Evolutionary conservation across 2,888 invertebrate species (phyloP).

Genomic region (Ariolimax columbianus): DNA sequence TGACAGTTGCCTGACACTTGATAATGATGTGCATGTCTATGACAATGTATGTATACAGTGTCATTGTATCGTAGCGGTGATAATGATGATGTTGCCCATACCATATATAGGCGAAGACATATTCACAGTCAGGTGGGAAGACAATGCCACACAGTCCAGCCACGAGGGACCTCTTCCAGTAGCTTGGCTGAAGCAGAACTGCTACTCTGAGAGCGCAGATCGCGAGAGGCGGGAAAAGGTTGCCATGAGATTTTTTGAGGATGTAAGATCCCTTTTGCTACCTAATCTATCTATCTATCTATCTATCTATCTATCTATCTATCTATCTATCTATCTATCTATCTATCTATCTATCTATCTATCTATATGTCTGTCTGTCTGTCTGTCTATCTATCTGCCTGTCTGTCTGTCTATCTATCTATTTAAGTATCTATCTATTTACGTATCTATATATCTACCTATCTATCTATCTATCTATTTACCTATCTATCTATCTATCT

Average conservation of each 20-base stretch:
- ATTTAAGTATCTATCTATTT: no score
- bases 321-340: constrained; percentile 1
- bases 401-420: no score
- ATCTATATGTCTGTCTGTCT: no score
- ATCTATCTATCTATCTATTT: no score
- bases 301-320: constrained; percentile 1
- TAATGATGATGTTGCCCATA: no score
- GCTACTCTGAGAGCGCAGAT: constrained; percentile 23
- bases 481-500: no score
- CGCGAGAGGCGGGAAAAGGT: neutral
- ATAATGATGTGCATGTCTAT: neutral
- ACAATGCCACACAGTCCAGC: neutral
- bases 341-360: constrained; percentile 1
- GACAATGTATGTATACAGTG: no score
- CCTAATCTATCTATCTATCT: neutral
- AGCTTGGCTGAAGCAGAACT: constrained; percentile 15
- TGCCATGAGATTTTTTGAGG: constrained; percentile 22
- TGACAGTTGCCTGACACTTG: no score
- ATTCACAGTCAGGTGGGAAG: constrained; percentile 12
- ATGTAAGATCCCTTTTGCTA: constrained; percentile 15
- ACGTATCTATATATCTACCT: no score
- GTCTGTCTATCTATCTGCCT: no score
- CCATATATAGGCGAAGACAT: neutral
- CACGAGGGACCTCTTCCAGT: constrained; percentile 28
- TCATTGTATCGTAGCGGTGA: no score